Base-by-base conservation (phyloP, 2,888 invertebrate genomes). In the Nemotelus pantherinus region DNA sequence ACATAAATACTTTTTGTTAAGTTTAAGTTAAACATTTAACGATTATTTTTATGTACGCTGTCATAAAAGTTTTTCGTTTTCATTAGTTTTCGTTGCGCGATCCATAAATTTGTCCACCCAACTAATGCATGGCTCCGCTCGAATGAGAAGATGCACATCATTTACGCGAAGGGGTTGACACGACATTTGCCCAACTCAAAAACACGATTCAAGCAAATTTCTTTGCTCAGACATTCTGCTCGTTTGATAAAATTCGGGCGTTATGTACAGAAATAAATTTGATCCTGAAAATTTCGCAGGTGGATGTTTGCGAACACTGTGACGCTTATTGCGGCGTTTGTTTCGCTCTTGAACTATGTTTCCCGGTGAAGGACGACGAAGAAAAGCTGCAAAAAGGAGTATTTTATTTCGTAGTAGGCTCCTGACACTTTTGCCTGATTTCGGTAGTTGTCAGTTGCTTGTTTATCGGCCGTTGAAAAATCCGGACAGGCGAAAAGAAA, bases 251-350 rank as follows among this genome's bases (percentile, higher is more conserved):
- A 65, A 43, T 41, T 47, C 55, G 53, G 44, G 57, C 39, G 43
- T 45, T 65, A 67, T 72, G 72, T 72, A 77, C 72, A 77, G 60
- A 77, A 77, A 77, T 77, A 72, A 72, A 77, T 77, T 77, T 77
- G 72, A 72, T 65, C 77, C 77, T 57, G 64, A 57, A 72, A 74
- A 45, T 72, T 77, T 74, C 47, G 41, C 65, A 72, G 58, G 64
- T 65, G 65, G 76, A 55, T 77, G 72, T 65, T 71, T 77, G 72
- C 72, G 55, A 72, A 72, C 65, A 25, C 65, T 65, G 7, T 9
- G 65, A 47, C 65, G 47, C 65, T 47, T 65, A 45, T 25, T 25
- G 25, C 25, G 25, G 25, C 25, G 25, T 25, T 25, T 25, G 25
- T 25, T 25, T 25, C 25, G 25, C 1, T 25, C 25, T 0, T 25